Percentiles rank a stretch among this genome's conserved stretches.
These are phyloP conservation scores for Nothocercus nigrocapillus DNA, from an alignment of 2,113 vertebrate genomes.

Conservation along the genomic window DNA sequence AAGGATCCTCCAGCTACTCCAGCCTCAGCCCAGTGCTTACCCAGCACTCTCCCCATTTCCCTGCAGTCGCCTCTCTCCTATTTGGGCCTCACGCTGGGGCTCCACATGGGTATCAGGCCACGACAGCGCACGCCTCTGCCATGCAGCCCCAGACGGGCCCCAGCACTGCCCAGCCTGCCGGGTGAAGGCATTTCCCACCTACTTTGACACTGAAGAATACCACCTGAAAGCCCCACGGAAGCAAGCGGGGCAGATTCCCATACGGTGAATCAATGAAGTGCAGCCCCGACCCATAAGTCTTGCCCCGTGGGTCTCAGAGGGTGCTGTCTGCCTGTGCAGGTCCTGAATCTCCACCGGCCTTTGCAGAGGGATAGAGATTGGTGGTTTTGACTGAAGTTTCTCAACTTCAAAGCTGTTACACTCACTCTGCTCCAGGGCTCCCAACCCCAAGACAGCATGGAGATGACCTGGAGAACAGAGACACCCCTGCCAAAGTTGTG, in stretches of 20 bases:
- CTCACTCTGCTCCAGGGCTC: neutral
- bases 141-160: neutral
- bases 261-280: neutral
- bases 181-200: neutral
- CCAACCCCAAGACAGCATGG: accelerated
- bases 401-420: accelerated
- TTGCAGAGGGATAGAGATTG: neutral
- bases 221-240: neutral
- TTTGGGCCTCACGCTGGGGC: neutral
- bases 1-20: neutral
- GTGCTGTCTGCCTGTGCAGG: neutral
- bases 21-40: too few relatives aligned
- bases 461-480: neutral
- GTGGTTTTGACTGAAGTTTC: neutral
- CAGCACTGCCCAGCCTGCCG: neutral
- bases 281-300: neutral
- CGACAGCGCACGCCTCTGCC: neutral
- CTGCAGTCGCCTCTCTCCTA: neutral
- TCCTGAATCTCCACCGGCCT: neutral
- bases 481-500: neutral
- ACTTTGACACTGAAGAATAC: neutral
- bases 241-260: neutral
- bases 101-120: too few relatives aligned
- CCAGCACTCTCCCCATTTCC: too few relatives aligned
- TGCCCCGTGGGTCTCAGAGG: neutral